phyloP scores from a whole-genome alignment of 2,797 vertebrate species.

The Rhynchotus rufescens region DNA sequence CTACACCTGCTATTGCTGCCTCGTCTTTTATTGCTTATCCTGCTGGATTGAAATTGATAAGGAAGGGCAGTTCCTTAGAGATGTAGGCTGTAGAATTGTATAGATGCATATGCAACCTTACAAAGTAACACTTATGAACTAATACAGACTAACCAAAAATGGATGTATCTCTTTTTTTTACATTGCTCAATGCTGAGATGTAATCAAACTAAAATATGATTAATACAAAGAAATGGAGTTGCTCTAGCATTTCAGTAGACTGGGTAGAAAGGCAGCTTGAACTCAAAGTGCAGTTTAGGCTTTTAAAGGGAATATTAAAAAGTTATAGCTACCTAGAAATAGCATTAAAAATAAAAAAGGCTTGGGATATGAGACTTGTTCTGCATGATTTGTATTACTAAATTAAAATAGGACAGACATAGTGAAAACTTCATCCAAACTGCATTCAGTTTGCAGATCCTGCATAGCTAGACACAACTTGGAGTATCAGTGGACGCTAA shows the following conservation, averaged over 20 bases:
- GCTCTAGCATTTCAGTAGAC: background rate
- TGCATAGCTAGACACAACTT: background rate
- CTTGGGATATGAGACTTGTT: background rate
- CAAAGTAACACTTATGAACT: background rate
- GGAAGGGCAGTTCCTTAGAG: fast-evolving
- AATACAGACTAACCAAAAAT: background rate
- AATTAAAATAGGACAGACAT: background rate
- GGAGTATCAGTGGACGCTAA: background rate
- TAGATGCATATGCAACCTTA: background rate
- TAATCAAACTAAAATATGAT: fast-evolving
- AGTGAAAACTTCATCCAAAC: background rate
- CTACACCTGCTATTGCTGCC: fast-evolving
- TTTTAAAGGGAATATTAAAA: background rate
- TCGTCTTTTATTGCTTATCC: background rate
- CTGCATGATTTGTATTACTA: background rate
- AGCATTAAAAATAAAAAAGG: too few species aligned
- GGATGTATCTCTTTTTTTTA: background rate
- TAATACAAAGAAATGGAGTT: background rate
- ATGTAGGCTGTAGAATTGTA: background rate
- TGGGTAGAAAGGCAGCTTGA: background rate
- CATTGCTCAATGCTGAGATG: background rate
- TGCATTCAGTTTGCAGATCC: background rate
- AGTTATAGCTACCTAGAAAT: background rate
- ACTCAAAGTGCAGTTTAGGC: background rate
- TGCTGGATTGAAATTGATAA: background rate